These are phyloP conservation scores for Dolichoris vasculosae DNA, from an alignment of 1,140 invertebrate species.

Conservation along the genomic window DNA sequence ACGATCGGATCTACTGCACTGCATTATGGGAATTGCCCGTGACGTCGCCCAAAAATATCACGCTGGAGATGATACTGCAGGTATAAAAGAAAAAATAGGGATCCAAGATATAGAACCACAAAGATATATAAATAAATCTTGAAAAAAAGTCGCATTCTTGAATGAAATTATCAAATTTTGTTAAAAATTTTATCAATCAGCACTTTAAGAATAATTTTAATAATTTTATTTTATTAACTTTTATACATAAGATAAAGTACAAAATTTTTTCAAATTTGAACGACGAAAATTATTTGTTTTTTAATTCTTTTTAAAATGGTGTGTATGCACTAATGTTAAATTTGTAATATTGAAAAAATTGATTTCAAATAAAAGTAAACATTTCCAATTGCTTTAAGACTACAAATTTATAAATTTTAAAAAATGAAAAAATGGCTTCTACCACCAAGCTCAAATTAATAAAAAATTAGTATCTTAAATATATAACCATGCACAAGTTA, in stretches of 20 bases:
- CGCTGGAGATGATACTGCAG: neutral
- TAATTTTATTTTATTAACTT: too few relatives aligned
- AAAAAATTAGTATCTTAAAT: neutral
- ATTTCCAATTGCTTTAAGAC: neutral
- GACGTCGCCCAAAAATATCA: neutral
- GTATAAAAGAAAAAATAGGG: neutral
- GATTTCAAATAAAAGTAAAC: neutral
- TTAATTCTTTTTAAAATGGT: too few relatives aligned
- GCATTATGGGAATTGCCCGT: constrained; percentile 4
- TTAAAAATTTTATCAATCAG: neutral
- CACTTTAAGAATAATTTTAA: neutral
- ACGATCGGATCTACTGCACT: constrained; percentile 31
- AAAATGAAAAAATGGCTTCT: constrained; percentile 34
- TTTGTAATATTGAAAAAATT: neutral
- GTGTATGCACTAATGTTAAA: too few relatives aligned
- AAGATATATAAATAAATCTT: constrained; percentile 9
- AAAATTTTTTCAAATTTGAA: too few relatives aligned
- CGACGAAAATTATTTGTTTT: too few relatives aligned
- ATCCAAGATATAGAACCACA: neutral
- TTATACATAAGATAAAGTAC: too few relatives aligned
- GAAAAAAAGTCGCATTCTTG: neutral
- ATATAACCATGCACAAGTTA: neutral
- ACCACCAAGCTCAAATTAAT: constrained; percentile 24
- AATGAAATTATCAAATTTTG: neutral
- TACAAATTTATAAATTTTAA: constrained; percentile 13